Conservation (phyloP, 1,140 invertebrate species). For the Papilio machaon region DNA sequence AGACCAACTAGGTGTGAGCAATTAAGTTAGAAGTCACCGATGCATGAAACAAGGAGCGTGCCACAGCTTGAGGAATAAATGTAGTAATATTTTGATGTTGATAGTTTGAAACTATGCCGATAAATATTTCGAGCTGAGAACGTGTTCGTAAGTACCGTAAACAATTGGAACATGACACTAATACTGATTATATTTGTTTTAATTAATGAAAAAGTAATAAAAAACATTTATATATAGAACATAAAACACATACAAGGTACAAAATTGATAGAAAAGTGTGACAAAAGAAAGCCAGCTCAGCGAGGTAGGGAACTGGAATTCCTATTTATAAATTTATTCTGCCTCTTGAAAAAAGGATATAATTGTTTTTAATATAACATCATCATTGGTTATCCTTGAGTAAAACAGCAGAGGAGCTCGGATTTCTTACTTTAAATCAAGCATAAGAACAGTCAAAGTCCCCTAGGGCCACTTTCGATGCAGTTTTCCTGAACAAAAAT, state of each 20-base stretch:
- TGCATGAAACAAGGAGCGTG: constrained; percentile 58
- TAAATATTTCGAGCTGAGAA: constrained; percentile 46
- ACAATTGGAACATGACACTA: not conserved
- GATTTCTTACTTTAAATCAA: not conserved
- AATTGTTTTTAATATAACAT: not conserved
- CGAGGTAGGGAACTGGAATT: too few species aligned
- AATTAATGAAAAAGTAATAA: too few species aligned
- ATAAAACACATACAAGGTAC: too few species aligned
- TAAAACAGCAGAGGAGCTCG: not conserved
- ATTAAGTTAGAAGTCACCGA: constrained; percentile 54
- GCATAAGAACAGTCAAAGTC: not conserved
- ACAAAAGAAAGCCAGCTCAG: too few species aligned
- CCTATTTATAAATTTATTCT: not conserved
- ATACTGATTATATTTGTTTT: not conserved
- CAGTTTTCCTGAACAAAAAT: not conserved
- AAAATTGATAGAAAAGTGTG: too few species aligned
- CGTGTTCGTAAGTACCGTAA: constrained; percentile 11
- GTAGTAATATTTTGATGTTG: constrained; percentile 52
- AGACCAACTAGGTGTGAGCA: constrained; percentile 53
- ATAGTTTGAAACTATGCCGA: constrained; percentile 40
- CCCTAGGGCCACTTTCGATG: not conserved
- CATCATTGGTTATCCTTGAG: not conserved
- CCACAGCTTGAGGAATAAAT: constrained; percentile 51
- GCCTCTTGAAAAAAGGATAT: not conserved
- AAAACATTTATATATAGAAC: too few species aligned